Evolutionary conservation across 2,797 vertebrate genomes (phyloP), one percentile per base, ranked within the genome.

Genomic region (Siniperca undulata): DNA sequence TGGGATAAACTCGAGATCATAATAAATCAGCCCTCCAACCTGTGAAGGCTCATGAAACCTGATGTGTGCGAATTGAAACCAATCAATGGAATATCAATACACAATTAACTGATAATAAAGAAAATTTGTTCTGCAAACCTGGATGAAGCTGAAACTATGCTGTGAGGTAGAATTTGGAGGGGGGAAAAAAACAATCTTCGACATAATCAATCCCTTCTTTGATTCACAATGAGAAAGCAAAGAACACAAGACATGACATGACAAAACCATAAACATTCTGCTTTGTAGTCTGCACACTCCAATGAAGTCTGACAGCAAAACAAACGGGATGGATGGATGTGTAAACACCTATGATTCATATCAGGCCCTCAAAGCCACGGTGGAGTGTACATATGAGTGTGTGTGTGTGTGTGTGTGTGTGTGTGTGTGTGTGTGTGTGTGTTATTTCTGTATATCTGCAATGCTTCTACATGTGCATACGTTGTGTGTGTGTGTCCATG

Each of bases 301-400:
- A 59, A 36, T 81, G 86, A 78, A 74, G 81, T 88, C 87, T 88
- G 92, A 92, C 90, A 84, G 91, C 68, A 67, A 77, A 91, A 90
- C 76, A 83, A 85, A 86, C 30, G 17, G 78, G 82, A 90, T 85
- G 87, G 90, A 93, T 83, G 86, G 89, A 92, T 84, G 78, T 85
- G 82, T 92, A 92, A 93, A 93, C 90, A 92, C 70, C 69, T 76
- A 34, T 92, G 92, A 92, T 91, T 94, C 91, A 92, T 70, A 85
- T 78, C 91, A 91, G 88, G 79, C 86, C 76, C 84, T 80, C 86
- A 73, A 61, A 88, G 74, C 66, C 75, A 27, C 2, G n/a, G 64
- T 52, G 72, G 70, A 5, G 66, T 68, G 60, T 66, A 30, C 1
- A 24, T 11, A 17, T 64, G 22, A 50, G 52, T 56, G 52, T 52